phyloP scores from a whole-genome alignment of 2,888 invertebrate genomes.

The Spisula solida region DNA sequence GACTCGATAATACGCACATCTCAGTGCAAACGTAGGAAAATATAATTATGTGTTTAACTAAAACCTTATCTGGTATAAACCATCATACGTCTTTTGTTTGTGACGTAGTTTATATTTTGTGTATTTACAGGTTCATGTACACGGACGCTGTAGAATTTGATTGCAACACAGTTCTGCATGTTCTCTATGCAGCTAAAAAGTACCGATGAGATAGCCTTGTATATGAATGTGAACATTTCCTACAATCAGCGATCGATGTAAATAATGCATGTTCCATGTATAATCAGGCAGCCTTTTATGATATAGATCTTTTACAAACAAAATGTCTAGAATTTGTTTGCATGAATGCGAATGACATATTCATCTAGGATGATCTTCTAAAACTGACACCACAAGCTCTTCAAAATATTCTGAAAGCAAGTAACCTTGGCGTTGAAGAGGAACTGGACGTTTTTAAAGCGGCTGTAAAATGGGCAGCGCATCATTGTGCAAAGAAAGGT shows the following conservation, averaged over 20 bases:
- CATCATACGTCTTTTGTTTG: background rate
- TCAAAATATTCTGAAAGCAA: constrained; percentile 55
- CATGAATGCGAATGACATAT: constrained; percentile 71
- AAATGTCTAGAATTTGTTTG: constrained; percentile 68
- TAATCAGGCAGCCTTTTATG: constrained; percentile 67
- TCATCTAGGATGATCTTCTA: constrained; percentile 64
- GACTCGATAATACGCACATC: no score
- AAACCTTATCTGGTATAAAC: no score
- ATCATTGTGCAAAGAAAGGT: constrained; percentile 69
- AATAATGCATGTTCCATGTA: constrained; percentile 70
- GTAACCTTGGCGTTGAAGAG: constrained; percentile 61
- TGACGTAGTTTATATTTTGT: background rate
- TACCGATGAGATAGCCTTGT: constrained; percentile 72
- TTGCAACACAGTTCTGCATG: constrained; percentile 70
- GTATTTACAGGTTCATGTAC: constrained; percentile 71
- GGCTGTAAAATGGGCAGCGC: constrained; percentile 68
- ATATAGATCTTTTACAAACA: constrained; percentile 65
- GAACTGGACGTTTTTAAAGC: constrained; percentile 72
- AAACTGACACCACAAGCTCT: constrained; percentile 62
- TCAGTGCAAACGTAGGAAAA: no score
- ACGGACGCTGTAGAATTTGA: constrained; percentile 75
- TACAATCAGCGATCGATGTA: constrained; percentile 69
- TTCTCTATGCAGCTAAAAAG: constrained; percentile 77
- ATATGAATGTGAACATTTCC: constrained; percentile 69
- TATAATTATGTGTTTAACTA: no score